Percentiles rank a stretch among this genome's conserved stretches.
Evolutionary conservation across 64 coral and sea anemone species (phyloP).

Genomic region (Montipora foliosa): DNA sequence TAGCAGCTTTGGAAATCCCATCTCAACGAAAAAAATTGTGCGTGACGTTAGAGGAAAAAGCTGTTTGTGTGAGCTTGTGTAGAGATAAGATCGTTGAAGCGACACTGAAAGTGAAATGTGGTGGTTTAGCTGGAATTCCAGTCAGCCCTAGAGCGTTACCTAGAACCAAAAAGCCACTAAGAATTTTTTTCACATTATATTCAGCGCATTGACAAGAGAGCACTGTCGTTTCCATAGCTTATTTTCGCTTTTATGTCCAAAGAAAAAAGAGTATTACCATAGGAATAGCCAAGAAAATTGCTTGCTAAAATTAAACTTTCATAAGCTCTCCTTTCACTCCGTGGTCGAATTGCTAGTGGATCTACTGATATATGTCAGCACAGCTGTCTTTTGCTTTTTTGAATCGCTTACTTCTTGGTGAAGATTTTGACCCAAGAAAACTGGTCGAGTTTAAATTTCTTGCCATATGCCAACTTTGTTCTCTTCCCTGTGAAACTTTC

Average conservation of each 20-base stretch:
- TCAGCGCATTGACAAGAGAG: not conserved
- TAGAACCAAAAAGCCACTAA: constrained; percentile 16
- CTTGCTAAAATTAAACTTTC: constrained; percentile 65
- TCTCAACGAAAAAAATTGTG: not conserved
- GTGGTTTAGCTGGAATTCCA: constrained; percentile 19
- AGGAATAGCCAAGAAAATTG: constrained; percentile 35
- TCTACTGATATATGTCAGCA: constrained; percentile 51
- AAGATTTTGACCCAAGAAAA: not conserved
- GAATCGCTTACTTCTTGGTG: constrained; percentile 6
- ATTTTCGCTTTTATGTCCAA: not conserved
- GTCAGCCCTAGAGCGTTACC: constrained; percentile 23
- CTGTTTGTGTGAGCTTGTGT: not conserved
- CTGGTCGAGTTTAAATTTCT: not conserved
- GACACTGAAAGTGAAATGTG: constrained; percentile 38
- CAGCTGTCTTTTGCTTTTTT: constrained; percentile 42
- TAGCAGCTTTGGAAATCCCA: not conserved
- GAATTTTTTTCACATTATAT: not conserved
- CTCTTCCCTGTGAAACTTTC: not conserved
- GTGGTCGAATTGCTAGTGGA: constrained; percentile 43
- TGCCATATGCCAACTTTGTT: not conserved
- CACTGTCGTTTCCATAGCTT: constrained; percentile 42
- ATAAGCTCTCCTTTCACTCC: constrained; percentile 49
- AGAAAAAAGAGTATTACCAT: not conserved
- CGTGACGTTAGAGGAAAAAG: not conserved
- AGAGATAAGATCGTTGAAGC: constrained; percentile 36